These are phyloP conservation scores for Drosophila siamana DNA, from an alignment of 2,888 invertebrate species.

Conservation along the genomic window DNA sequence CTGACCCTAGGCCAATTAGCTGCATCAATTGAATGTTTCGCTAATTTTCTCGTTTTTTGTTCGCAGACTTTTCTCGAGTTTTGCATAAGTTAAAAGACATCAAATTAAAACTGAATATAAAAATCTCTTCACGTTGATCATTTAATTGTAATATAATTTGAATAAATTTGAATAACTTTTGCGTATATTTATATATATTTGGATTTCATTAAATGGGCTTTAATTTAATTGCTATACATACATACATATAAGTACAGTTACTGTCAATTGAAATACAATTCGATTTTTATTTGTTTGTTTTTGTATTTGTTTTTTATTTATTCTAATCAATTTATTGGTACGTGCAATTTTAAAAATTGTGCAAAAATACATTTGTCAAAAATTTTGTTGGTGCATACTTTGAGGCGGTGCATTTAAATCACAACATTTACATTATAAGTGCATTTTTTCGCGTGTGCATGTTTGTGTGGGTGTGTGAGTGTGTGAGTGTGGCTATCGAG, in stretches of 20 bases:
- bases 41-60: slow-evolving; percentile 35
- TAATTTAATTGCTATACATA: slow-evolving; percentile 53
- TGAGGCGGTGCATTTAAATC: slow-evolving; percentile 79
- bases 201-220: slow-evolving; percentile 14
- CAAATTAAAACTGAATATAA: slow-evolving; percentile 48
- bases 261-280: slow-evolving; percentile 59
- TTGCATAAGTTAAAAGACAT: slow-evolving; percentile 35
- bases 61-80: slow-evolving; percentile 74
- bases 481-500: slow-evolving; percentile 29
- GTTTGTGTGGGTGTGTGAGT: slow-evolving; percentile 8
- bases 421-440: slow-evolving; percentile 79
- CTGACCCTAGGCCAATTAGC: slow-evolving; percentile 57
- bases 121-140: slow-evolving; percentile 30
- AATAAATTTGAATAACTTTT: slow-evolving; percentile 16
- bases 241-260: slow-evolving; percentile 50
- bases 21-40: slow-evolving; percentile 48
- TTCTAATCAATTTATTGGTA: slow-evolving; percentile 21
- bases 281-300: slow-evolving; percentile 37
- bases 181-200: slow-evolving; percentile 15
- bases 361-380: slow-evolving; percentile 77
- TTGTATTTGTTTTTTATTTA: slow-evolving; percentile 3
- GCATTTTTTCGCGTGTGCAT: slow-evolving; percentile 49
- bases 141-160: slow-evolving; percentile 33
- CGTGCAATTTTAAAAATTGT: slow-evolving; percentile 74
- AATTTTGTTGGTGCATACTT: slow-evolving; percentile 75